Evolutionary conservation across 1,140 invertebrate species (phyloP), one percentile per base, ranked within the genome.

Genomic region (Hylyphantes graminicola): DNA sequence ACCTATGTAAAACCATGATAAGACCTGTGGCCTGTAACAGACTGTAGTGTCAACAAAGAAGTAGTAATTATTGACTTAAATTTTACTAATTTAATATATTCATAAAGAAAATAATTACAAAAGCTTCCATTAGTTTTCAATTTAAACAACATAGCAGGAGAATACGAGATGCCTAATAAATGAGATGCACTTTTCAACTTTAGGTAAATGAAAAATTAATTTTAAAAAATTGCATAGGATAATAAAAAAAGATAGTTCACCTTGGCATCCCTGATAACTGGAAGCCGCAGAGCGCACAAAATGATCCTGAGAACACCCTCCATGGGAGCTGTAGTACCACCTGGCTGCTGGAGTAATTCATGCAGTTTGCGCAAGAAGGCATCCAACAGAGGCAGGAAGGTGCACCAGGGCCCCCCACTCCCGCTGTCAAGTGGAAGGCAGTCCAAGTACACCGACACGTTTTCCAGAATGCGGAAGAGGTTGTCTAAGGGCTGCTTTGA

Each of bases 401-500:
- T 92, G 80, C 93, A 93, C 94, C 97, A 98, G 21, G 88, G 87
- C 35, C 87, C 87, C 1, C 87, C 61, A 21, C 93, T 92, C 7
- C 93, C 94, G 6, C 93, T 94, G 89, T 98, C 97, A 81, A 96
- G 90, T 7, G 96, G 94, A 55, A 99, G 91, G 90, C 95, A 97
- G 87, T 97, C 96, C 88, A 99, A 92, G 90, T 99, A 99, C 88
- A 93, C 94, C 2, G 96, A 94, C 87, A 99, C 93, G 90, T 99
- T 99, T 86, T 93, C 92, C 51, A 98, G 90, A 65, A 97, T 94
- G 63, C 92, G 92, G 5, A 93, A 92, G 50, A 96, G 35, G 5
- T 78, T 92, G 85, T 97, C 96, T 48, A 93, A 90, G 5, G 35
- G 88, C 0, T 93, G 94, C 90, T 98, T 98, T 89, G 95, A 95